Conservation (phyloP, 2,113 vertebrate genomes). For the Cyprinus carpio region DNA sequence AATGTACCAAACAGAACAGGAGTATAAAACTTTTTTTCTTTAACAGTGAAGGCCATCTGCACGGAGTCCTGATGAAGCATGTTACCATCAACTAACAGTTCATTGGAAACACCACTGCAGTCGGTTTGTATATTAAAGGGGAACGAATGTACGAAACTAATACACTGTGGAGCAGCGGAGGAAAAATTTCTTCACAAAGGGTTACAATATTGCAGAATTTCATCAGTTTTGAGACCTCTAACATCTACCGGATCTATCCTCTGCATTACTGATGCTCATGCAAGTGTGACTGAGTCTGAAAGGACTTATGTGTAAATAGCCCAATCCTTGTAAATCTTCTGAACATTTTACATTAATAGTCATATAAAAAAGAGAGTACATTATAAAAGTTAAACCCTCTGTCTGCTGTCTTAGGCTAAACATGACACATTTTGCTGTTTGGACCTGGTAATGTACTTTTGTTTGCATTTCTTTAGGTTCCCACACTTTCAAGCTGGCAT, state of each 20-base stretch:
- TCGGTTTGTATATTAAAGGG: neutral
- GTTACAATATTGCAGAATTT: neutral
- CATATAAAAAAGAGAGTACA: neutral
- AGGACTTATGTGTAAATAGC: too few species aligned
- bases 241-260: too few species aligned
- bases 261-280: too few species aligned
- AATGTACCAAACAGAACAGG: slow-evolving; percentile 8
- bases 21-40: neutral
- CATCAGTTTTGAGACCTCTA: neutral
- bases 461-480: neutral
- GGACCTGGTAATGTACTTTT: neutral
- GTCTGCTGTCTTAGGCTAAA: neutral
- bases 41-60: neutral
- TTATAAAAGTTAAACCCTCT: neutral
- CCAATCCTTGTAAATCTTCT: too few species aligned
- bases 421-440: neutral
- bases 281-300: too few species aligned
- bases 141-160: neutral
- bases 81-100: neutral
- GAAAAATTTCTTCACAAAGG: too few species aligned
- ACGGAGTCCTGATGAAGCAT: neutral
- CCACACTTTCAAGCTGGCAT: neutral
- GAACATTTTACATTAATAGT: too few species aligned
- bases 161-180: neutral
- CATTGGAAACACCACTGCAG: neutral